These are phyloP conservation scores for Homarus gammarus DNA, from an alignment of 2,888 invertebrate species.

Conservation along the genomic window DNA sequence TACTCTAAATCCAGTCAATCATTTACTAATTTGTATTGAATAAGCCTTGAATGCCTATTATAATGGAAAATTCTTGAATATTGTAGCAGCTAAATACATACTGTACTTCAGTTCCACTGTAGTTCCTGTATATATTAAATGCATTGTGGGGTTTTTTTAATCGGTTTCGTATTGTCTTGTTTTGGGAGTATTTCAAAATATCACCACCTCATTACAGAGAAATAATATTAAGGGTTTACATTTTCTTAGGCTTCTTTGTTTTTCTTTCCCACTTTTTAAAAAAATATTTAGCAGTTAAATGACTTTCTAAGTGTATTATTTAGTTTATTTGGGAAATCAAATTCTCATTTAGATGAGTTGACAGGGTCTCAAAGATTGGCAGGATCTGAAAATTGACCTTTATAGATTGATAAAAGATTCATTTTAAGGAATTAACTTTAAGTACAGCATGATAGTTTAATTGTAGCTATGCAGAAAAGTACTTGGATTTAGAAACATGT, in stretches of 20 bases:
- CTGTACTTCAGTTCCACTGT: background rate
- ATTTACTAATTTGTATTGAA: background rate
- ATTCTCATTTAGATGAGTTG: too few species aligned
- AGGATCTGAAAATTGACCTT: too few species aligned
- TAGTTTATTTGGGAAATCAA: background rate
- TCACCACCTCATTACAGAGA: background rate
- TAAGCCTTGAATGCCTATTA: background rate
- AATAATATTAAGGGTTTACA: background rate
- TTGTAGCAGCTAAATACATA: background rate
- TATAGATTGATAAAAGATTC: too few species aligned
- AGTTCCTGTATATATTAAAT: slow-evolving; percentile 1
- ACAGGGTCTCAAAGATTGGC: too few species aligned
- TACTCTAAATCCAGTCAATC: background rate
- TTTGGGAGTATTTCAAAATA: background rate
- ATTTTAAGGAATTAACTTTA: too few species aligned
- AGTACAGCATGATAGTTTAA: too few species aligned
- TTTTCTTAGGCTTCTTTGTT: background rate
- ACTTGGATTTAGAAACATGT: too few species aligned
- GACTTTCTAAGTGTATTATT: background rate
- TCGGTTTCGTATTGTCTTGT: background rate
- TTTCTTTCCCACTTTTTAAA: background rate
- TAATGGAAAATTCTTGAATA: background rate
- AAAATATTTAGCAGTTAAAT: background rate
- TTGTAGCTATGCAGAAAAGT: too few species aligned
- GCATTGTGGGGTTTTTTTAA: background rate